phyloP scores from a whole-genome alignment of 2,888 invertebrate species.

The Dryobota labecula region DNA sequence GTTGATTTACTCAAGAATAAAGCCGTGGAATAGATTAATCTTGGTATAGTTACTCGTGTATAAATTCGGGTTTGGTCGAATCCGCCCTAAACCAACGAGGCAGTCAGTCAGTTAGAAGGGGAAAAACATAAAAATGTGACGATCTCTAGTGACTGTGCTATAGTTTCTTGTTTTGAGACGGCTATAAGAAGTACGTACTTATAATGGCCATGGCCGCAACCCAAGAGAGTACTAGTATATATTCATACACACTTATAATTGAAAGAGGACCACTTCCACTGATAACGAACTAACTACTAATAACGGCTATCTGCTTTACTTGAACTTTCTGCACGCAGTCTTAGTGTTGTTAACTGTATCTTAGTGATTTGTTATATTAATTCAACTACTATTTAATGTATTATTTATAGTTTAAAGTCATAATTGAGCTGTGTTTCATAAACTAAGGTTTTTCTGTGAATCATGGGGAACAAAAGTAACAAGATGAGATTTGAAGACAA shows the following conservation, averaged over 20 bases:
- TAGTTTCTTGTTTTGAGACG: background rate
- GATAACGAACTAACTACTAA: slow-evolving; percentile 79
- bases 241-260: slow-evolving; percentile 57
- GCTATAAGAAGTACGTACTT: background rate
- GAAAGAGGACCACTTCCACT: slow-evolving; percentile 74
- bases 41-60: too few relatives aligned
- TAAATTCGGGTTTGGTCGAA: too few relatives aligned
- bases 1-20: too few relatives aligned
- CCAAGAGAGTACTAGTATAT: background rate
- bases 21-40: too few relatives aligned
- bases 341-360: slow-evolving; percentile 64
- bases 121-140: background rate
- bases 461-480: slow-evolving; percentile 33
- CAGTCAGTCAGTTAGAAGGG: background rate
- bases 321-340: slow-evolving; percentile 63
- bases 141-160: background rate
- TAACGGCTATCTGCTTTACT: slow-evolving; percentile 64
- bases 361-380: slow-evolving; percentile 61
- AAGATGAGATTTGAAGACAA: slow-evolving; percentile 32
- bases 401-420: slow-evolving; percentile 15
- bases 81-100: background rate
- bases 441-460: slow-evolving; percentile 4
- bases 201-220: background rate
- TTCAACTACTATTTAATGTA: slow-evolving; percentile 29
- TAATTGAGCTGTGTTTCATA: slow-evolving; percentile 39